phyloP scores from a whole-genome alignment of 2,797 vertebrate species.

The Kryptolebias ocellatus region DNA sequence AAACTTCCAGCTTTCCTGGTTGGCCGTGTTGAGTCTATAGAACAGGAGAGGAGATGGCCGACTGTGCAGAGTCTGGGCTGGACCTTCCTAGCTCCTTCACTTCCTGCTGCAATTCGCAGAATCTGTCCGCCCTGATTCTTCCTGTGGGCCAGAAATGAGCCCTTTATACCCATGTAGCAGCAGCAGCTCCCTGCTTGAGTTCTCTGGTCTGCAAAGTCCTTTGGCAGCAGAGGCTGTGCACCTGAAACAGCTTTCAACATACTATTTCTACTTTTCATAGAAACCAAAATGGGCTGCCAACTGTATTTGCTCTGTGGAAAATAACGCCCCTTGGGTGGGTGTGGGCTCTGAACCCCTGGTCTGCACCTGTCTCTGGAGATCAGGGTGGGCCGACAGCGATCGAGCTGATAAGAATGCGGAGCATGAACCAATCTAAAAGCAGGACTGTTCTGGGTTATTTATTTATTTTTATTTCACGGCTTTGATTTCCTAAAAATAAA shows the following conservation, averaged over 20 bases:
- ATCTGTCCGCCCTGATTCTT: conserved; percentile 76
- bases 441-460: background rate
- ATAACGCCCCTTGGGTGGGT: conserved; percentile 23
- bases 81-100: conserved; percentile 75
- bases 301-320: conserved; percentile 51
- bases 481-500: conserved; percentile 14
- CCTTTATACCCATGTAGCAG: conserved; percentile 32
- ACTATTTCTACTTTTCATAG: conserved; percentile 23
- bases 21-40: conserved; percentile 30
- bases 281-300: conserved; percentile 36
- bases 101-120: conserved; percentile 72
- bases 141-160: conserved; percentile 69
- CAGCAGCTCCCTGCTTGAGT: conserved; percentile 26
- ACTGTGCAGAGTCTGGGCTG: conserved; percentile 60
- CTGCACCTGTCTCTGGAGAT: conserved; percentile 74
- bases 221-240: conserved; percentile 25
- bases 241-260: conserved; percentile 29
- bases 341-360: conserved; percentile 44
- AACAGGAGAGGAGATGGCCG: conserved; percentile 40
- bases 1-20: conserved; percentile 27
- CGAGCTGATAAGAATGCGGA: conserved; percentile 65
- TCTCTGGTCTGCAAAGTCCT: conserved; percentile 21
- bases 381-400: conserved; percentile 56
- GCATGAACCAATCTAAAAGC: conserved; percentile 14
- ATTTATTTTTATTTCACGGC: background rate